Conservation (phyloP, 2,797 vertebrate genomes). For the Falco columbarius region DNA sequence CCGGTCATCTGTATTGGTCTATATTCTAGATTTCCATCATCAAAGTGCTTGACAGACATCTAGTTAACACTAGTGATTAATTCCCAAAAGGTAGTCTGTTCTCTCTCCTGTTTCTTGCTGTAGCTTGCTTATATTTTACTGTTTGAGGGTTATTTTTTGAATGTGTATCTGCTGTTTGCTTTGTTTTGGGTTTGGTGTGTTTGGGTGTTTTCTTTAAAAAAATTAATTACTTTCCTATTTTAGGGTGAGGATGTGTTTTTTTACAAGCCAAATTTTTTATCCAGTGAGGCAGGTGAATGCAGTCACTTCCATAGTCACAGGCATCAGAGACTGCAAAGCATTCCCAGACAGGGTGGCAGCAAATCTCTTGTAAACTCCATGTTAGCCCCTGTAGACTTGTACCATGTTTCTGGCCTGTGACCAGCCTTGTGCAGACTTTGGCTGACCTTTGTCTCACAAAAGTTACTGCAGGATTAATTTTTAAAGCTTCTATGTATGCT, state of each 20-base stretch:
- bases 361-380: neutral
- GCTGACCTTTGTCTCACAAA: neutral
- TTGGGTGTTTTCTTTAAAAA: too few relatives aligned
- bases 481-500: constrained; percentile 31
- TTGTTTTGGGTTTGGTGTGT: neutral
- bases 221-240: neutral
- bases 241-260: neutral
- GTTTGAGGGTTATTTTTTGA: neutral
- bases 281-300: neutral
- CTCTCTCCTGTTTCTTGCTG: constrained; percentile 43
- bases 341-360: neutral
- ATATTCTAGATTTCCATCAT: constrained; percentile 34
- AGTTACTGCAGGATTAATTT: constrained; percentile 38
- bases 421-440: neutral
- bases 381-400: neutral
- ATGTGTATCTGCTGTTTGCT: neutral
- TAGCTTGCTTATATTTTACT: constrained; percentile 4
- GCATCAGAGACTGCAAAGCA: neutral
- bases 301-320: neutral
- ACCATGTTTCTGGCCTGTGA: neutral
- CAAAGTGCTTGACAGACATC: constrained; percentile 57
- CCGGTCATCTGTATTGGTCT: constrained; percentile 37
- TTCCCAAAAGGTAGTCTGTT: constrained; percentile 50
- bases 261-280: neutral
- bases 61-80: constrained; percentile 62